Conservation (phyloP, 2,113 vertebrate genomes). For the Elephantulus edwardii region DNA sequence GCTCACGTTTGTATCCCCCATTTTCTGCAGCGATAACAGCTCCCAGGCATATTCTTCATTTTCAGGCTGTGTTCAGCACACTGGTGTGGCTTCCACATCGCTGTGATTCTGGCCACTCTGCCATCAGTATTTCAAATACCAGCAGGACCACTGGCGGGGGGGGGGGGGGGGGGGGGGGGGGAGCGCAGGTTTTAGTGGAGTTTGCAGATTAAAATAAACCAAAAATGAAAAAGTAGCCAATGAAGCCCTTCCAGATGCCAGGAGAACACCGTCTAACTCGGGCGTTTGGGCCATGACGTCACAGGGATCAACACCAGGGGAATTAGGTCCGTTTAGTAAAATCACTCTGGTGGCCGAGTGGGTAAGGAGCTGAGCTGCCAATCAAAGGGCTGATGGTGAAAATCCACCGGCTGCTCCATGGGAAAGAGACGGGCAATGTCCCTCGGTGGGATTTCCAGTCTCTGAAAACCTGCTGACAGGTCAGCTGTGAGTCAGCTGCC, state of each 20-base stretch:
- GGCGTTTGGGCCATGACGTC: no score
- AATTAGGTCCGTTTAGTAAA: no score
- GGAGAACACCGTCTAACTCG: background rate
- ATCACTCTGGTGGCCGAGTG: no score
- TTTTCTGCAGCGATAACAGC: background rate
- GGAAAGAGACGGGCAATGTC: no score
- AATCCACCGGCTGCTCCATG: no score
- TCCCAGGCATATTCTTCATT: background rate
- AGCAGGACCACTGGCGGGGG: background rate
- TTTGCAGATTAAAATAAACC: background rate
- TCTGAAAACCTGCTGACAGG: no score
- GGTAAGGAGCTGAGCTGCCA: no score
- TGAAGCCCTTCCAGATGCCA: background rate
- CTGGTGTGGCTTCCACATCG: background rate
- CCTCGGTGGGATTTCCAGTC: no score
- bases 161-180: no score
- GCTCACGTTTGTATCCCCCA: background rate
- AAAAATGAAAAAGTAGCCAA: background rate
- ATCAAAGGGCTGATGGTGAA: no score
- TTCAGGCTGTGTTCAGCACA: background rate
- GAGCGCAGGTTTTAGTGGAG: background rate
- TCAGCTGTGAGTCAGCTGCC: no score
- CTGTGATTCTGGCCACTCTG: background rate
- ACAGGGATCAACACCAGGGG: no score
- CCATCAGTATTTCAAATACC: background rate